phyloP scores from a whole-genome alignment of 30 jellyfish, hydroid and myxozoan genomes.

The Hydractinia echinata region DNA sequence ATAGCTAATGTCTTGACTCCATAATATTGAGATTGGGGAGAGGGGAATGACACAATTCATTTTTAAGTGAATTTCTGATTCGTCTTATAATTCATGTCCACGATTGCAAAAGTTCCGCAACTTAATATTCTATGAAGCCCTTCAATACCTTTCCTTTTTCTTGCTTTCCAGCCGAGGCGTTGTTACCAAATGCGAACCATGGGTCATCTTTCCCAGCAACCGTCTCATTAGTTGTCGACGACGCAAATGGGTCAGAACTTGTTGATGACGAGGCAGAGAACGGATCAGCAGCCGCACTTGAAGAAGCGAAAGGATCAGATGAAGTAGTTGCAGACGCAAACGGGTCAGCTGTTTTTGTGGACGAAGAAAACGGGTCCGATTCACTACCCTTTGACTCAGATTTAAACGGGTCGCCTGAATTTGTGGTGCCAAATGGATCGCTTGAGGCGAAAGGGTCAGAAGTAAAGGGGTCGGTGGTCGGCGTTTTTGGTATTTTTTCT shows the following conservation, averaged over 20 bases:
- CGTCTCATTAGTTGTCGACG: background rate
- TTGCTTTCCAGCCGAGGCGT: background rate
- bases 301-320: constrained; percentile 33
- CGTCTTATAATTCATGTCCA: too few relatives aligned
- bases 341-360: constrained; percentile 19
- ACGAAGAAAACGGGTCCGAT: constrained; percentile 55
- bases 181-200: constrained; percentile 76
- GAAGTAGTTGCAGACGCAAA: constrained; percentile 18
- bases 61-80: too few relatives aligned
- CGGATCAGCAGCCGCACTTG: constrained; percentile 16
- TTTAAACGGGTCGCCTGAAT: constrained; percentile 52
- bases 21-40: too few relatives aligned
- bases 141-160: background rate
- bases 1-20: too few relatives aligned
- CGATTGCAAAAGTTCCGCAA: too few relatives aligned
- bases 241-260: constrained; percentile 25
- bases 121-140: background rate
- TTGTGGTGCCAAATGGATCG: constrained; percentile 31
- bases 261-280: constrained; percentile 1
- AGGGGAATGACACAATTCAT: too few relatives aligned
- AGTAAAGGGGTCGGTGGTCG: constrained; percentile 65
- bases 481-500: background rate
- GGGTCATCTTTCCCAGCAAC: constrained; percentile 63
- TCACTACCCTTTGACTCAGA: constrained; percentile 53
- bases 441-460: constrained; percentile 55